Evolutionary conservation across 2,113 vertebrate genomes (phyloP), one percentile per base, ranked within the genome.

Genomic region (Boleophthalmus pectinirostris): DNA sequence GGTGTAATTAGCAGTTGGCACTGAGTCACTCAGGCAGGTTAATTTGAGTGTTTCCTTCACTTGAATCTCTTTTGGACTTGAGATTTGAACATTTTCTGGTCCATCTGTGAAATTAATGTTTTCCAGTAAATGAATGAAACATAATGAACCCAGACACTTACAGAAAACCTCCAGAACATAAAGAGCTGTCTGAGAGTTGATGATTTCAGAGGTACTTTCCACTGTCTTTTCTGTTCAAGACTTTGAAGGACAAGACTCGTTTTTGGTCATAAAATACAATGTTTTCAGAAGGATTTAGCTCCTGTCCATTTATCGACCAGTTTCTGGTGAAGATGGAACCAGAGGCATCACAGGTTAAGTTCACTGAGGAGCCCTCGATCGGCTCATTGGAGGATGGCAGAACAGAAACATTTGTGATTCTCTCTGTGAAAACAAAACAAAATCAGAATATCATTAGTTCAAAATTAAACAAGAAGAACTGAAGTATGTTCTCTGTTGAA

Each of bases 161-260:
- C 88, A 89, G 13, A 74, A 82, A 35, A 91, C 78, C 24, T 0
- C 29, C 65, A 91, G 33, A 0, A 0, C 0, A 72, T 68, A 76
- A 18, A 10, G 23, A 21, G 1, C 63, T 3, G 0, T 73, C 5
- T 18, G 60, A 33, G n/a, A n/a, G n/a, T n/a, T n/a, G n/a, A n/a
- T n/a, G n/a, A 84, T 6, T 0, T 3, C 88, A 89, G 11, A 76
- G 53, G 69, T 89, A 89, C 58, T 71, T 20, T 10, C 86, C 89
- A 1, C 6, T 70, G n/a, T 38, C 6, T 7, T 1, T 38, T 38
- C 38, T 38, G 38, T 38, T 38, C 38, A 38, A 5, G 38, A 0
- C 15, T 33, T 13, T n/a, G 12, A 89, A 85, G 0, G 51, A 75
- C 72, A 91, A 51, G 0, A 38, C 54, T 70, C 49, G 78, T n/a